Base-by-base conservation (phyloP, 2,888 invertebrate genomes). In the Meteorus colon region DNA sequence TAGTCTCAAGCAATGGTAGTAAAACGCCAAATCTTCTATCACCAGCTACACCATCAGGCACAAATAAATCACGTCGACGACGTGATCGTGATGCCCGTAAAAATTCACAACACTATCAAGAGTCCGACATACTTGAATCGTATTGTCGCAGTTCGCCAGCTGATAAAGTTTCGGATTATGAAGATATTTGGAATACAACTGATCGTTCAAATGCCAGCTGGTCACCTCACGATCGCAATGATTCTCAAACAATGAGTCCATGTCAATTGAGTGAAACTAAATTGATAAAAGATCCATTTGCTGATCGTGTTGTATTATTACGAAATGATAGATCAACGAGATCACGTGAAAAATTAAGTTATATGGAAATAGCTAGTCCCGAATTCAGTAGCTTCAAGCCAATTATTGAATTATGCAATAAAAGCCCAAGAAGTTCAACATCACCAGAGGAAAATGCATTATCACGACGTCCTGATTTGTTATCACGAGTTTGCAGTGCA, bases 161-260 rank as follows among this genome's bases (percentile, higher is more conserved):
- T 79, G 98, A 98, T 87, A 97, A 97, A 91, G 94, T 96, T 65
- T 97, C 97, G 84, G 98, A 98, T 90, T 98, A 98, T 87, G 98
- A 98, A 90, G 98, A 98, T 88, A 94, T 98, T 83, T 98, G 98
- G 97, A 89, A 89, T 73, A 87, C 89, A 14, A 89, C 88, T n/a
- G 89, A 89, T 41, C 88, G 88, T 62, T 89, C 89, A 63, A 89
- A 87, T 73, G 86, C 85, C 29, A 88, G 87, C 14, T 88, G 88
- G 87, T 87, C 87, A 16, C 87, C 88, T 10, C 86, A 87, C 74
- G 88, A 88, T 4, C 78, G 81, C 31, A 83, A 82, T 69, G 86
- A 85, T 4, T 55, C 71, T 1, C 72, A 72, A 34, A 71, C 74
- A n/a, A 29, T 76, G 16, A 85, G 79, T 66, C 74, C 81, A 10